Evolutionary conservation across 2,888 invertebrate species (phyloP).

Genomic region (Diarsia rubi): DNA sequence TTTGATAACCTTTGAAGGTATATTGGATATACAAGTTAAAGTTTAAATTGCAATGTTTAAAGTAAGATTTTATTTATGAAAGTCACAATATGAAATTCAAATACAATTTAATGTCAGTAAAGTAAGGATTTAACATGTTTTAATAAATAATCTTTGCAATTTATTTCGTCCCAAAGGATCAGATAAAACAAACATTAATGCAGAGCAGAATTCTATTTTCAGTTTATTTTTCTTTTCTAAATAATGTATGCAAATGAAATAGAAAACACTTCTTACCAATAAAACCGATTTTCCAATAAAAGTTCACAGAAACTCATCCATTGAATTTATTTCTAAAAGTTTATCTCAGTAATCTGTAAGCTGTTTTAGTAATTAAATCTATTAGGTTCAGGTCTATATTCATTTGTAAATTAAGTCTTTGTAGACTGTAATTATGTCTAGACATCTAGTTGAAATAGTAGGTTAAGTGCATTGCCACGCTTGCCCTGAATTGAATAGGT

Average conservation of each 20-base stretch:
- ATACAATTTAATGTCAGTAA: not conserved
- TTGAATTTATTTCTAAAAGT: conserved; percentile 49
- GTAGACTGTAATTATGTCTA: conserved; percentile 39
- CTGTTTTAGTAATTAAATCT: conserved; percentile 40
- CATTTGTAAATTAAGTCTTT: conserved; percentile 35
- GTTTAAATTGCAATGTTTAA: not conserved
- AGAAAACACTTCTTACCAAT: conserved; percentile 11
- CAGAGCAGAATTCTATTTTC: not conserved
- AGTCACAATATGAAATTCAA: not conserved
- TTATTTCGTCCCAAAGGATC: not conserved
- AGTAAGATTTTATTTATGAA: not conserved
- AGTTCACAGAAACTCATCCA: conserved; percentile 46
- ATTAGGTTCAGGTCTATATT: conserved; percentile 35
- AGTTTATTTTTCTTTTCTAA: not conserved
- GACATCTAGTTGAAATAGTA: conserved; percentile 26
- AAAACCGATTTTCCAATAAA: conserved; percentile 26
- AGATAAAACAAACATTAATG: not conserved
- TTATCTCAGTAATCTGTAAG: conserved; percentile 43
- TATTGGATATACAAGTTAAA: not conserved
- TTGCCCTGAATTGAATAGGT: conserved; percentile 14
- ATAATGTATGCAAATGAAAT: conserved; percentile 27
- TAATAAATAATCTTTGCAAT: not conserved
- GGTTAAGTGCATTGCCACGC: conserved; percentile 42
- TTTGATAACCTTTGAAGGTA: not conserved
- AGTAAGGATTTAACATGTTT: not conserved